Conservation (phyloP, 1,140 invertebrate genomes). For the Gryllus bimaculatus region DNA sequence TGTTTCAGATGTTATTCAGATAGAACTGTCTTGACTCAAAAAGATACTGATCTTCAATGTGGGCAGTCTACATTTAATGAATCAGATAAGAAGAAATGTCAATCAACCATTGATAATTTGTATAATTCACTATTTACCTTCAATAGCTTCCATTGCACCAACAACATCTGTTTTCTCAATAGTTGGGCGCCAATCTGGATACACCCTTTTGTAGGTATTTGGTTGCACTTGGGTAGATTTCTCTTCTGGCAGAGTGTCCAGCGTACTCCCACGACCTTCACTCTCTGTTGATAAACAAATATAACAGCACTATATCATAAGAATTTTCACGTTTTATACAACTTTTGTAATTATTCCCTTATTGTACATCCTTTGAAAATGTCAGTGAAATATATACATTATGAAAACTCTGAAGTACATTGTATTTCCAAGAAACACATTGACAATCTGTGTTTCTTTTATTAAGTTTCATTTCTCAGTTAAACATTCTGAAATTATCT, state of each 20-base stretch:
- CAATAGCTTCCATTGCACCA: slow-evolving; percentile 73
- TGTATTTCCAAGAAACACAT: no score
- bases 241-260: slow-evolving; percentile 62
- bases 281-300: slow-evolving; percentile 45
- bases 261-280: slow-evolving; percentile 49
- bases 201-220: slow-evolving; percentile 50
- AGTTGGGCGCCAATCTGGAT: slow-evolving; percentile 68
- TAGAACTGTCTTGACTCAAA: no score
- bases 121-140: slow-evolving; percentile 52
- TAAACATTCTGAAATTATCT: no score
- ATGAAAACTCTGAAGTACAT: no score
- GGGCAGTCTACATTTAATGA: no score
- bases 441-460: no score
- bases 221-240: slow-evolving; percentile 32
- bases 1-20: no score
- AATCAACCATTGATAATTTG: not conserved
- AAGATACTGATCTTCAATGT: no score
- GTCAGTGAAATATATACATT: not conserved
- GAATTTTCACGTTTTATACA: no score
- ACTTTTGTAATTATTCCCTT: not conserved
- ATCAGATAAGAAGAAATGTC: no score
- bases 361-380: not conserved
- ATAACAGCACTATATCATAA: no score
- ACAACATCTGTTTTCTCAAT: slow-evolving; percentile 75
- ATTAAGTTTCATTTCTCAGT: no score